Conservation (phyloP, 2,113 vertebrate genomes). For the Leptobrachium ailaonicum region DNA sequence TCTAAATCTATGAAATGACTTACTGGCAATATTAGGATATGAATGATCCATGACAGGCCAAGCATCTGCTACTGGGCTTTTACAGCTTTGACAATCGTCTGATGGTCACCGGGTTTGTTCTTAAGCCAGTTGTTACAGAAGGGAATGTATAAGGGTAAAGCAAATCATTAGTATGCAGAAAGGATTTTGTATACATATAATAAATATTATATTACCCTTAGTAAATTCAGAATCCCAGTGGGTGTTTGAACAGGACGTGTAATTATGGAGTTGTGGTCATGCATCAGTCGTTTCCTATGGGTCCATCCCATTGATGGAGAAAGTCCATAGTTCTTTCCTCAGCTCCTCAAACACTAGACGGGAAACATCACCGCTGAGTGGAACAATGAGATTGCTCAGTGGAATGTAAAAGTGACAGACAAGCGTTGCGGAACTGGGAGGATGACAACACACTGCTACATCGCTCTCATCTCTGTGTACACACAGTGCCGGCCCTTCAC, state of each 20-base stretch:
- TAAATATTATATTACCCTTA: too few species aligned
- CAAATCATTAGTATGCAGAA: too few species aligned
- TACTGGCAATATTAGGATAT: too few species aligned
- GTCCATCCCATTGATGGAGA: not conserved
- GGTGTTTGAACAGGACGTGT: not conserved
- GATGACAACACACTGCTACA: not conserved
- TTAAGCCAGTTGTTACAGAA: too few species aligned
- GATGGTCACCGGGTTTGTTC: too few species aligned
- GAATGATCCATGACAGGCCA: too few species aligned
- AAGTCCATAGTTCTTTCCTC: not conserved
- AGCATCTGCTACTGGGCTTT: too few species aligned
- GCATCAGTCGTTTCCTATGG: too few species aligned
- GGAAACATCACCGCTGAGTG: not conserved
- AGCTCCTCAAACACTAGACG: not conserved
- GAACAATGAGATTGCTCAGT: not conserved
- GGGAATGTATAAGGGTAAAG: too few species aligned
- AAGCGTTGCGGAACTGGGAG: not conserved
- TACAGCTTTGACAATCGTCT: too few species aligned
- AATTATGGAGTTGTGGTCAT: not conserved
- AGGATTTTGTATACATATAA: too few species aligned
- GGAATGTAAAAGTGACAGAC: not conserved
- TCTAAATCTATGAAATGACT: too few species aligned
- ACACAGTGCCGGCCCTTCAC: not conserved
- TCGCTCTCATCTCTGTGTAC: not conserved
- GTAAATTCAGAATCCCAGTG: not conserved